These are phyloP conservation scores for Diplodus sargus DNA, from an alignment of 2,797 vertebrate genomes.

Conservation along the genomic window DNA sequence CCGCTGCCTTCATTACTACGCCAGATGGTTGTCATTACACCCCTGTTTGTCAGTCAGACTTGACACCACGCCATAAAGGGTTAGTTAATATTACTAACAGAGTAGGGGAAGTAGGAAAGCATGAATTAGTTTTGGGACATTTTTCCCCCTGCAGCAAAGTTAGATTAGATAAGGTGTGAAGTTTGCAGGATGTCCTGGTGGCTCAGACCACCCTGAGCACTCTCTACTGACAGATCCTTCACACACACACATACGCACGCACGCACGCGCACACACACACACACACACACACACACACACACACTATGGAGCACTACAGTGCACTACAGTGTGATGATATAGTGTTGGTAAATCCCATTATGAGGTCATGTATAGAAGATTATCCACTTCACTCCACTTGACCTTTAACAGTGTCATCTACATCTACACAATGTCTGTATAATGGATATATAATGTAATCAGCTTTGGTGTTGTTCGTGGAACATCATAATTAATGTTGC, in stretches of 20 bases:
- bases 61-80: slow-evolving; percentile 67
- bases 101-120: slow-evolving; percentile 36
- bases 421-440: not conserved
- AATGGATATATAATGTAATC: not conserved
- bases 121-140: slow-evolving; percentile 56
- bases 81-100: slow-evolving; percentile 70
- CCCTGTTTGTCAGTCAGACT: slow-evolving; percentile 81
- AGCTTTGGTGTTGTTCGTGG: no score
- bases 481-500: no score
- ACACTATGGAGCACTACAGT: not conserved
- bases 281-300: not conserved
- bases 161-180: slow-evolving; percentile 59
- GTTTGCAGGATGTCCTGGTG: slow-evolving; percentile 45
- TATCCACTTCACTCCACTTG: slow-evolving; percentile 3
- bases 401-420: not conserved
- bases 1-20: slow-evolving; percentile 83
- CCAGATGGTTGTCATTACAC: slow-evolving; percentile 87
- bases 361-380: slow-evolving; percentile 1
- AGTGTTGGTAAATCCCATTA: not conserved
- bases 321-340: not conserved
- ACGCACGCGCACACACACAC: no score
- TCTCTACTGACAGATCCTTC: not conserved
- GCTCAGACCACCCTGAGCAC: slow-evolving; percentile 32
- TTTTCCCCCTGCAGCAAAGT: slow-evolving; percentile 47
- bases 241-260: not conserved